phyloP scores from a whole-genome alignment of 2,113 vertebrate species.

The Vimba vimba region DNA sequence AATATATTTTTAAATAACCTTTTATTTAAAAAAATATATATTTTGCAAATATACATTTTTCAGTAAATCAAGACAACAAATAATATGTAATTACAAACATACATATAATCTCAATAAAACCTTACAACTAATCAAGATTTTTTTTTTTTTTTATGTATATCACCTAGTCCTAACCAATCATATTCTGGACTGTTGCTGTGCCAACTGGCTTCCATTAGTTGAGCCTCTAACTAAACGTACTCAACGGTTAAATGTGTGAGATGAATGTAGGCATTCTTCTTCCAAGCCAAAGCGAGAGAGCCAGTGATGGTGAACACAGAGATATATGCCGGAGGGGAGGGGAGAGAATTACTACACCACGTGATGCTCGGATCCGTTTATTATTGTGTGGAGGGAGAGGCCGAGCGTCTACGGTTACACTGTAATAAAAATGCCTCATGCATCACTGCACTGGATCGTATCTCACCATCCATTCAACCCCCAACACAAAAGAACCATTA shows the following conservation, averaged over 20 bases:
- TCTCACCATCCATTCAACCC: constrained; percentile 28
- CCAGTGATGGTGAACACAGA: constrained; percentile 44
- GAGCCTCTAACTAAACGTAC: background rate
- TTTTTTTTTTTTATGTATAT: background rate
- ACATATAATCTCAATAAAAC: too few relatives aligned
- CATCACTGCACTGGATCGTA: constrained; percentile 40
- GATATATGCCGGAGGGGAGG: constrained; percentile 19
- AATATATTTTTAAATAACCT: too few relatives aligned
- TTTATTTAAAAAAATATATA: too few relatives aligned
- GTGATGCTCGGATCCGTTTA: constrained; percentile 34
- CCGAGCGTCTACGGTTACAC: constrained; percentile 43
- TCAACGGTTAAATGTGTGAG: background rate
- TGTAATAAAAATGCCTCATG: constrained; percentile 42
- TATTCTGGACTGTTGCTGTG: background rate
- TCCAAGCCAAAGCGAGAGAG: background rate
- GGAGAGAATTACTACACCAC: constrained; percentile 13
- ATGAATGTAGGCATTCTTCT: constrained; percentile 15
- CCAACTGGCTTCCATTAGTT: background rate
- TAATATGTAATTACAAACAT: too few relatives aligned
- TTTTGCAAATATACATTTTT: too few relatives aligned
- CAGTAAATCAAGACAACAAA: too few relatives aligned
- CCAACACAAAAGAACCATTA: constrained; percentile 8
- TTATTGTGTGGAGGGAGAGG: constrained; percentile 44
- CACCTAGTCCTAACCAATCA: background rate
- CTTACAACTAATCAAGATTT: background rate